Evolutionary conservation across 2,797 vertebrate genomes (phyloP).

Genomic region (Hoplostethus atlanticus): DNA sequence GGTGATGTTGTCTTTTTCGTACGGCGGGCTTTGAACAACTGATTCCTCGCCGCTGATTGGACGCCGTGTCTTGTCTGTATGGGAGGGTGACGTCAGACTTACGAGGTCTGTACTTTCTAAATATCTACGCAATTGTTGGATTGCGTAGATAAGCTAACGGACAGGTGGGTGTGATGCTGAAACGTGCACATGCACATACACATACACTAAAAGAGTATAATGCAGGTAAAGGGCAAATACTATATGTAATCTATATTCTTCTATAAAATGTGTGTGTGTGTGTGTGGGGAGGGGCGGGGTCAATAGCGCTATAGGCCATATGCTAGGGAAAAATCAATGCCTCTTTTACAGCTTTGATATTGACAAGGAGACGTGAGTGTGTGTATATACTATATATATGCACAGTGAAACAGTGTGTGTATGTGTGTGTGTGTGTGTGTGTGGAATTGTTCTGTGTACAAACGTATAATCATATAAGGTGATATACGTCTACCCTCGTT

Average conservation of each 20-base stretch:
- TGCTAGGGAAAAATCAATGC: slow-evolving; percentile 72
- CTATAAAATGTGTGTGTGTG: slow-evolving; percentile 31
- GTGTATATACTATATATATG: neutral
- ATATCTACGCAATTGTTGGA: too few species aligned
- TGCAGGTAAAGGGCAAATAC: slow-evolving; percentile 21
- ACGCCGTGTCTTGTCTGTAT: too few species aligned
- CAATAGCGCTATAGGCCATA: slow-evolving; percentile 66
- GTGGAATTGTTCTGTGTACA: too few species aligned
- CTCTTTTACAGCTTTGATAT: slow-evolving; percentile 51
- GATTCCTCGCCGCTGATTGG: too few species aligned
- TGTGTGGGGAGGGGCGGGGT: slow-evolving; percentile 48
- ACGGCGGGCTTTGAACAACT: too few species aligned
- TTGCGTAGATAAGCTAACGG: too few species aligned
- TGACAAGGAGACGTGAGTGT: neutral
- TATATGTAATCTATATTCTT: slow-evolving; percentile 42
- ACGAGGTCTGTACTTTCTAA: too few species aligned
- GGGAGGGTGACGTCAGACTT: too few species aligned
- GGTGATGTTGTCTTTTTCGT: too few species aligned
- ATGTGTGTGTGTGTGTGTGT: too few species aligned
- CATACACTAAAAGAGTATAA: neutral
- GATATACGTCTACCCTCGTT: neutral
- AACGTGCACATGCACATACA: neutral
- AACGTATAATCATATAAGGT: neutral
- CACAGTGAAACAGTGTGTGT: too few species aligned
- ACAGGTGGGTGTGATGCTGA: too few species aligned